Evolutionary conservation across 1,140 invertebrate genomes (phyloP), one percentile per base, ranked within the genome.

Genomic region (Arctopsyche grandis): DNA sequence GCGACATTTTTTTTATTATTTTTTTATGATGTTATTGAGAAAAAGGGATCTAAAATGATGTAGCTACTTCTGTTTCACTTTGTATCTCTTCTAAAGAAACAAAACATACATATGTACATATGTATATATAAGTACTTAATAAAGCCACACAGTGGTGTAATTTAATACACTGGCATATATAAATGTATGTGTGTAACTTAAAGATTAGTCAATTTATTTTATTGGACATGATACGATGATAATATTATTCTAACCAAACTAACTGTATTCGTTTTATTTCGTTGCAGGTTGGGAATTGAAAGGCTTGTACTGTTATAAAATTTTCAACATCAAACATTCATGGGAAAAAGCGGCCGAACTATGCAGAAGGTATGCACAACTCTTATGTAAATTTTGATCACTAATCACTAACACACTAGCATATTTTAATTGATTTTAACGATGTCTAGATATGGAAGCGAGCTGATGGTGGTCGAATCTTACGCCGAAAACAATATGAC

Each of bases 341-440:
- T 98, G 96, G 96, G 94, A 96, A 89, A 97, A 96, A 90, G 96
- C 96, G 80, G 96, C 95, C 78, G 95, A 97, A 90, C 90, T 98
- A 87, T 97, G 96, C 90, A 93, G 94, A 91, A 95, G 95, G 96
- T 98, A 91, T 92, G 89, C 86, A 82, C 76, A 76, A 60, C 14
- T 29, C 12, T 21, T 48, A 66, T 44, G 24, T 29, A 44, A 73
- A 69, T 21, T 71, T 60, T 21, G 19, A 58, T 46, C 16, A 24
- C 46, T 73, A 48, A 10, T 73, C 22, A 46, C 5, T n/a, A n/a
- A n/a, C n/a, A n/a, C n/a, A 5, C 21, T 43, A 16, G 5, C 46
- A 58, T 77, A 66, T 52, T 74, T 26, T 26, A 38, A 38, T 38
- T 38, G 29, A 38, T 38, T 38, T 38, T 38, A 38, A 38, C 80